Conservation (phyloP, 2,888 invertebrate species). For the Agrotis segetum region DNA sequence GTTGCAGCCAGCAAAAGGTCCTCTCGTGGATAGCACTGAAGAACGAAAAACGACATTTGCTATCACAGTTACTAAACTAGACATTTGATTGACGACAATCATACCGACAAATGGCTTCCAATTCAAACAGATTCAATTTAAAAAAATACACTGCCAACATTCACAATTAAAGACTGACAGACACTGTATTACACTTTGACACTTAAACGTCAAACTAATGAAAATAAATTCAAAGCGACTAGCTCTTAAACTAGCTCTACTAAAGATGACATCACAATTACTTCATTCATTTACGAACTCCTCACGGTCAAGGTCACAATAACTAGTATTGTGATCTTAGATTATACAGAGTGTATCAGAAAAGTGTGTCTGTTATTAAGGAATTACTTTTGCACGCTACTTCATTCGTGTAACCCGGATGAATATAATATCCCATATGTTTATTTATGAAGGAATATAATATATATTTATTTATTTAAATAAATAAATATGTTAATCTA, state of each 20-base stretch:
- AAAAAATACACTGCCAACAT: not conserved
- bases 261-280: conserved; percentile 36
- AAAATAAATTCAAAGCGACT: not conserved
- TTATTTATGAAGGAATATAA: too few species aligned
- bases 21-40: too few species aligned
- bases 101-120: too few species aligned
- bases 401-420: too few species aligned
- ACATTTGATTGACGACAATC: conserved; percentile 7
- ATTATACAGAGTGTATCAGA: not conserved
- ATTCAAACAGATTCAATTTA: not conserved
- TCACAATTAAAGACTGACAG: conserved; percentile 3
- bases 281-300: conserved; percentile 37
- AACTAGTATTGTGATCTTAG: not conserved
- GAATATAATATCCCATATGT: too few species aligned
- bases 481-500: too few species aligned
- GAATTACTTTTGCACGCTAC: too few species aligned
- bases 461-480: too few species aligned
- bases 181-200: not conserved
- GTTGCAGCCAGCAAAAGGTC: too few species aligned
- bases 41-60: too few species aligned
- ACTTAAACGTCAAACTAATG: conserved; percentile 23
- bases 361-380: not conserved
- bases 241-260: conserved; percentile 25
- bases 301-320: conserved; percentile 38
- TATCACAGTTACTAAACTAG: not conserved